These are phyloP conservation scores for Colossoma macropomum DNA, from an alignment of 2,113 vertebrate genomes.

Conservation along the genomic window DNA sequence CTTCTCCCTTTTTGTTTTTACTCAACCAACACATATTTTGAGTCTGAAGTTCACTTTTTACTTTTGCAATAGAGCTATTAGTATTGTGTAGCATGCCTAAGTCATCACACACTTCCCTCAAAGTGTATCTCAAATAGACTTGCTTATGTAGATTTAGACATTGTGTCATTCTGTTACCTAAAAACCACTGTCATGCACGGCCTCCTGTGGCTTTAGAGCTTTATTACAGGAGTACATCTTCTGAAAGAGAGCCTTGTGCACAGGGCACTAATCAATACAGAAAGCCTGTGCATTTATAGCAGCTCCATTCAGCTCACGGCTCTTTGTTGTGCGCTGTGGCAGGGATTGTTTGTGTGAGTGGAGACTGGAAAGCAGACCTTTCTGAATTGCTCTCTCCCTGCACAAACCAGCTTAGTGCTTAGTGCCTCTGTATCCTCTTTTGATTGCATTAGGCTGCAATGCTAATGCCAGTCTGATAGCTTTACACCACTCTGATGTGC, in stretches of 20 bases:
- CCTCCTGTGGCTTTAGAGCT: not conserved
- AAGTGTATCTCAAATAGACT: not conserved
- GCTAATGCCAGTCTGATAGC: slow-evolving; percentile 39
- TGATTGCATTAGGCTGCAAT: slow-evolving; percentile 48
- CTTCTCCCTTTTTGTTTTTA: too few species aligned
- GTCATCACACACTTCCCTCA: too few species aligned
- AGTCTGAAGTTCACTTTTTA: too few species aligned
- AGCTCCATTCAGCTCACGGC: not conserved
- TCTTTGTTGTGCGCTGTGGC: not conserved
- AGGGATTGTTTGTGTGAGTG: not conserved
- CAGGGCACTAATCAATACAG: not conserved
- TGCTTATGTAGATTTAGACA: not conserved
- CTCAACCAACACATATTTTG: too few species aligned
- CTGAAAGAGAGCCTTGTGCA: not conserved
- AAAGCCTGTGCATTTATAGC: not conserved
- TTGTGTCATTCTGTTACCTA: not conserved
- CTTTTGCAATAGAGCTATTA: too few species aligned
- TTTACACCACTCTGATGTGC: slow-evolving; percentile 38
- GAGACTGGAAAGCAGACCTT: slow-evolving; percentile 19
- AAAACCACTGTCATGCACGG: not conserved
- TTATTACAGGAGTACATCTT: not conserved
- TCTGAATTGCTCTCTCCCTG: slow-evolving; percentile 10
- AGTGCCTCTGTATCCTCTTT: slow-evolving; percentile 28
- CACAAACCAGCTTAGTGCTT: slow-evolving; percentile 33
- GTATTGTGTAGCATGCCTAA: too few species aligned